Conservation (phyloP, 2,113 vertebrate genomes). For the human region GRCh38 chr20:2938501-2939000, state of each 20-base stretch:
- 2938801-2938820: neutral
- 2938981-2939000: neutral
- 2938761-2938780: neutral
- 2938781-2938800: neutral
- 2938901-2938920: neutral
- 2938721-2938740: neutral
- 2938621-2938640: neutral
- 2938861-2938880: neutral
- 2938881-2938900: neutral
- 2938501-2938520: neutral
- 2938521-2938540: neutral
- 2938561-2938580: neutral
- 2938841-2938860: constrained; percentile 5
- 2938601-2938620: neutral
- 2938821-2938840: neutral
- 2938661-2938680: neutral
- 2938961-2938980: neutral
- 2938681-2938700: neutral
- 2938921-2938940: neutral
- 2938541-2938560: neutral
- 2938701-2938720: neutral
- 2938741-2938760: neutral
- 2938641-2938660: neutral
- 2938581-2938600: neutral
- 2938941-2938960: neutral